Base-by-base conservation (phyloP, 2,888 invertebrate species). In the Dorcus parallelipipedus region DNA sequence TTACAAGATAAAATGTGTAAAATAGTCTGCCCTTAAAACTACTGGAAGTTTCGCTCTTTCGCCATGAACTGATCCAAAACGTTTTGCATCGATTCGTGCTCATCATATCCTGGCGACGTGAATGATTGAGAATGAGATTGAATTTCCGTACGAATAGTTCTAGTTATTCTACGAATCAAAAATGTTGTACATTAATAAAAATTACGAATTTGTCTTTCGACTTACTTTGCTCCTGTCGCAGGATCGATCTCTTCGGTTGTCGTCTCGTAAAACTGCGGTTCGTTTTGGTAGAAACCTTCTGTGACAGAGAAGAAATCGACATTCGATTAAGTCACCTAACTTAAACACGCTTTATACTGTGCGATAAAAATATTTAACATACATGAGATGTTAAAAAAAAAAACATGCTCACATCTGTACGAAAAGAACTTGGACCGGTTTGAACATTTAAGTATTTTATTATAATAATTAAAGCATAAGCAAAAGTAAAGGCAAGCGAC, bases 201-300 rank as follows among this genome's bases (percentile, higher is more conserved):
- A 14, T 42, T 42, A 20, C 14, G 14, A 14, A 14, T 14, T 4
- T 26, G 5, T 26, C 26, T 3, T 39, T 14, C 14, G 14, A 74
- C 75, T 73, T 79, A 83, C 82, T 81, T 83, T 74, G 80, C 80
- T 67, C 82, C 79, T 64, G 81, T 81, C 65, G 79, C 73, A 56
- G 82, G 81, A 72, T 82, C 81, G 66, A 81, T 74, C 67, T 82
- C 81, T 66, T 78, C 79, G 62, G 77, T 78, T 59, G 77, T 78
- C 54, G 80, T 81, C 73, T 82, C 81, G 69, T 79, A 78, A 71
- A 77, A 81, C 64, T 82, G 80, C 60, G 82, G 82, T 73, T 81
- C 82, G 75, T 81, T 81, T 75, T 83, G 83, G 74, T 83, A 82
- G 77, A 83, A 82, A 76, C 83, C 83, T 77, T 83, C 84, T 84